Percentiles rank a stretch among this genome's conserved stretches.
These are phyloP conservation scores for Panagrolaimus sp. DNA, from an alignment of 1,140 invertebrate genomes.

Conservation along the genomic window DNA sequence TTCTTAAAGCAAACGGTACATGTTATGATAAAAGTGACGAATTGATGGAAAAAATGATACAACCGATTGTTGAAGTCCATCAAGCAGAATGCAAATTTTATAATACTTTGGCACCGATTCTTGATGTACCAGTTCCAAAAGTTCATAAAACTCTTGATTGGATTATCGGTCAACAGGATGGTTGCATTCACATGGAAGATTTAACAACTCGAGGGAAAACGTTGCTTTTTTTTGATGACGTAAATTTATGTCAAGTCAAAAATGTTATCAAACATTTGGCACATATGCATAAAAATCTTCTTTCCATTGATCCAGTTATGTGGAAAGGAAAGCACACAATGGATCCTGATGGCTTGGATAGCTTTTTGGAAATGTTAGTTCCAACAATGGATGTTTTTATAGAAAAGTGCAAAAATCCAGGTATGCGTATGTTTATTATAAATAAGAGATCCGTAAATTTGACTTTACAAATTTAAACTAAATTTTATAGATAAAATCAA, in stretches of 20 bases:
- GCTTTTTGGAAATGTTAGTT: too few species aligned
- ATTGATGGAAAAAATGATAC: not conserved
- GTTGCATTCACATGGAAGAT: not conserved
- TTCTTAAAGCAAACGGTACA: not conserved
- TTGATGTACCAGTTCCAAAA: not conserved
- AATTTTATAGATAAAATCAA: not conserved
- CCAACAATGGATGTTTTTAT: too few species aligned
- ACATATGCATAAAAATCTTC: conserved; percentile 4
- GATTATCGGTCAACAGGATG: not conserved
- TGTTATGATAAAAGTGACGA: not conserved
- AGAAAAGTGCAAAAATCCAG: too few species aligned
- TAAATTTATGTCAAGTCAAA: not conserved
- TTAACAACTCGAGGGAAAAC: not conserved
- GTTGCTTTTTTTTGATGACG: not conserved
- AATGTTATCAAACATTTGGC: not conserved
- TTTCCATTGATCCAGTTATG: not conserved
- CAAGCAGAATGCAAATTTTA: conserved; percentile 5
- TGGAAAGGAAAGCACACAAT: not conserved
- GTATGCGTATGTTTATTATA: too few species aligned
- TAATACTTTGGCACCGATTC: not conserved
- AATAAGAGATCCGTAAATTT: too few species aligned
- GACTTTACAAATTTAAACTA: too few species aligned
- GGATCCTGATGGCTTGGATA: not conserved
- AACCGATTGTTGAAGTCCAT: not conserved
- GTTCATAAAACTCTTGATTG: not conserved